Conservation (phyloP, 2,113 vertebrate genomes). For the Azemiops feae region DNA sequence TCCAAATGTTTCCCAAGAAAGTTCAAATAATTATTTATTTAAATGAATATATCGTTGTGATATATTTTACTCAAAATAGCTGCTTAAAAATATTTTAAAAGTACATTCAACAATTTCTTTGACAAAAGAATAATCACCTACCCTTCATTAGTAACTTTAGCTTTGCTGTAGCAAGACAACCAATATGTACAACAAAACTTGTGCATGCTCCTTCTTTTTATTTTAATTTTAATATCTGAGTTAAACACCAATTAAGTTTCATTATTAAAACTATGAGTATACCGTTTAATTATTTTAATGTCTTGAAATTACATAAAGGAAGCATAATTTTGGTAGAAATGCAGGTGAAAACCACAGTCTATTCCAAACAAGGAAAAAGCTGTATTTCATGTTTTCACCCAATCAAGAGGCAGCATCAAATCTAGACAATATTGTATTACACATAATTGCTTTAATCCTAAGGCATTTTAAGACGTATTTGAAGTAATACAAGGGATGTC, state of each 20-base stretch:
- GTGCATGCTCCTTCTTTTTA: slow-evolving; percentile 35
- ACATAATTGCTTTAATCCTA: slow-evolving; percentile 71
- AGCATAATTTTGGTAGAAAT: slow-evolving; percentile 60
- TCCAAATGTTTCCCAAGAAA: slow-evolving; percentile 17
- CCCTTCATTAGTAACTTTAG: neutral
- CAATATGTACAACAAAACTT: slow-evolving; percentile 21
- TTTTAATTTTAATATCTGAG: slow-evolving; percentile 64
- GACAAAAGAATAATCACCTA: neutral
- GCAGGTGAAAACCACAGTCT: slow-evolving; percentile 47
- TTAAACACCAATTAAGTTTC: slow-evolving; percentile 63
- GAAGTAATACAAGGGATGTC: slow-evolving; percentile 62
- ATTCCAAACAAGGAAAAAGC: slow-evolving; percentile 55
- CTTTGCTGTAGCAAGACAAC: slow-evolving; percentile 21
- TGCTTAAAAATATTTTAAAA: neutral
- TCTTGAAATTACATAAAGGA: slow-evolving; percentile 63
- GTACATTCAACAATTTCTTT: neutral
- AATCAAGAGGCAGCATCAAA: slow-evolving; percentile 59
- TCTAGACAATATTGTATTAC: slow-evolving; percentile 63
- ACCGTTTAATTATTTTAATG: slow-evolving; percentile 71
- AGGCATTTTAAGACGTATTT: slow-evolving; percentile 65
- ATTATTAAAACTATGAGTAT: slow-evolving; percentile 66
- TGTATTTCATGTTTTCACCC: slow-evolving; percentile 67
- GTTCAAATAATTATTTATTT: slow-evolving; percentile 13
- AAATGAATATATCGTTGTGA: neutral
- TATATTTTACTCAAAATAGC: slow-evolving; percentile 24